Percentiles rank a stretch among this genome's conserved stretches.
phyloP scores from a whole-genome alignment of 2,113 vertebrate genomes.

The Anolis carolinensis region DNA sequence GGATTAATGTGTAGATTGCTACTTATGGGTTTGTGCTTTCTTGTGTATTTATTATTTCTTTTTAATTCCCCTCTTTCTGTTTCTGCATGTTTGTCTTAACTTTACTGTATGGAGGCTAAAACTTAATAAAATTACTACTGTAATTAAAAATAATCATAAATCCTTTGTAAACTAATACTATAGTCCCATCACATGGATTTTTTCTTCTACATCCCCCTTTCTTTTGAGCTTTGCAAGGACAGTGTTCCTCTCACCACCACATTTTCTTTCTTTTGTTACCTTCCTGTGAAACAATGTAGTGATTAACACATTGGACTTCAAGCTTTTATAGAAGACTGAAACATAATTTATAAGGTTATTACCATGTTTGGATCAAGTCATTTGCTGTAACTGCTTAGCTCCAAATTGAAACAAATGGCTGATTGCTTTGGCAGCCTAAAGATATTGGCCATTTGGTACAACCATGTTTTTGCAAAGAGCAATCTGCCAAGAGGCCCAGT shows the following conservation, averaged over 20 bases:
- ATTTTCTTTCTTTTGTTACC: background rate
- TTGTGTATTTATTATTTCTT: too few species aligned
- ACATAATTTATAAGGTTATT: background rate
- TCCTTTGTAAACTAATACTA: background rate
- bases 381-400: background rate
- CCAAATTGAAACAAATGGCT: conserved; percentile 3
- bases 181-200: background rate
- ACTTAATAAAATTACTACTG: too few species aligned
- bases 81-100: too few species aligned
- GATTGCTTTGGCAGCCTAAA: background rate
- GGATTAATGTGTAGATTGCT: too few species aligned
- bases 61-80: too few species aligned
- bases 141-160: too few species aligned
- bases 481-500: background rate
- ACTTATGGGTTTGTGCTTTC: too few species aligned
- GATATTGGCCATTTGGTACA: background rate
- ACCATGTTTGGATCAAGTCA: background rate
- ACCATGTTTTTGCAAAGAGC: background rate
- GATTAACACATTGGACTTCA: too few species aligned
- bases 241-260: too few species aligned
- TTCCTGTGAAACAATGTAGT: background rate
- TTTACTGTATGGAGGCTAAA: too few species aligned
- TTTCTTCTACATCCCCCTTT: background rate
- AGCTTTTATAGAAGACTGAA: background rate
- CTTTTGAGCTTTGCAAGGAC: background rate